phyloP scores from a whole-genome alignment of 1,140 invertebrate species.

The Euwallacea fornicatus region DNA sequence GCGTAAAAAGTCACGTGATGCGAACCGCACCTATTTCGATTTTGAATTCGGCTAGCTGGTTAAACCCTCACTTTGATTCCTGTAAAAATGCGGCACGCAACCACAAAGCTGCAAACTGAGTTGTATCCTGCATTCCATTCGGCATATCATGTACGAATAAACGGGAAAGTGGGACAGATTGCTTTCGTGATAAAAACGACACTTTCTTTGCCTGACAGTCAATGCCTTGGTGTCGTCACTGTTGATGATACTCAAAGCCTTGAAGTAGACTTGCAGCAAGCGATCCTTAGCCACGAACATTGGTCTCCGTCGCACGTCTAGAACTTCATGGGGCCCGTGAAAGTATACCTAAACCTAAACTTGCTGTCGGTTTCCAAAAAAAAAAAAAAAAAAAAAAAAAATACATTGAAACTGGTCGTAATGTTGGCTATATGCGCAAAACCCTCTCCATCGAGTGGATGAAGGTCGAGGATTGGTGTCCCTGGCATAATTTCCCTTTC shows the following conservation, averaged over 20 bases:
- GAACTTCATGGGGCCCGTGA: slow-evolving; percentile 50
- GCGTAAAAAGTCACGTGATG: no score
- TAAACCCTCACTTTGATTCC: slow-evolving; percentile 52
- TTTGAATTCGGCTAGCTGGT: no score
- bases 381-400: slow-evolving; percentile 32
- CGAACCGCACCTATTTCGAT: no score
- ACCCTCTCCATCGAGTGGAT: slow-evolving; percentile 69
- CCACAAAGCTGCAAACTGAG: slow-evolving; percentile 61
- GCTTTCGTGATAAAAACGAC: slow-evolving; percentile 64
- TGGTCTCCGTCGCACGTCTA: slow-evolving; percentile 46
- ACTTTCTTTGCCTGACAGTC: slow-evolving; percentile 63
- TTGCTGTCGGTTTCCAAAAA: background rate
- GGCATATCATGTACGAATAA: slow-evolving; percentile 67
- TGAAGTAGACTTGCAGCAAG: slow-evolving; percentile 52
- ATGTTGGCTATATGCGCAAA: slow-evolving; percentile 71
- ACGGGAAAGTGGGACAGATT: slow-evolving; percentile 63
- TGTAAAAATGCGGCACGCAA: slow-evolving; percentile 68
- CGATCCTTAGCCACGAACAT: slow-evolving; percentile 43
- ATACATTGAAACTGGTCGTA: slow-evolving; percentile 63
- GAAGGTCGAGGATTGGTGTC: slow-evolving; percentile 62
- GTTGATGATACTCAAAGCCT: slow-evolving; percentile 46
- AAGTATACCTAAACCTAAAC: slow-evolving; percentile 44
- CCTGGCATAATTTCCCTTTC: slow-evolving; percentile 57
- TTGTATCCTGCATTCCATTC: slow-evolving; percentile 65
- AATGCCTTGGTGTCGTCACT: slow-evolving; percentile 49